These are phyloP conservation scores for Aphodius sticticus DNA, from an alignment of 2,888 invertebrate species.

Conservation along the genomic window DNA sequence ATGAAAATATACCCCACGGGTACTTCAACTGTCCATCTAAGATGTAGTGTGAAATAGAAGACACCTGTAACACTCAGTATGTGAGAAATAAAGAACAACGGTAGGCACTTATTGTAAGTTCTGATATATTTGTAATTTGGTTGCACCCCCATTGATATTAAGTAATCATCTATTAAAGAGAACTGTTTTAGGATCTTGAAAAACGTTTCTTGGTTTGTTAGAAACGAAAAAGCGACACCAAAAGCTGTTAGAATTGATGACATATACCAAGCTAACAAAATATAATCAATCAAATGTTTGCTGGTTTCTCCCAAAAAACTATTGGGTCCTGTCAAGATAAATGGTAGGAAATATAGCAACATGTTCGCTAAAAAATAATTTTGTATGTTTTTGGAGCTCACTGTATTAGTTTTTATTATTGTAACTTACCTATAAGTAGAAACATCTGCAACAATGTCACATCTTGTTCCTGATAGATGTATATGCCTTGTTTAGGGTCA, in stretches of 20 bases:
- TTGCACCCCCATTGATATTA: not conserved
- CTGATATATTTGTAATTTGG: not conserved
- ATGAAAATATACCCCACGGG: not conserved
- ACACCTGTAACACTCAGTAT: not conserved
- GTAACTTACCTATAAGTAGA: not conserved
- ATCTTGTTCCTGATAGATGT: not conserved
- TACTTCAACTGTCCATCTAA: not conserved
- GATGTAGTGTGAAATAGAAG: not conserved
- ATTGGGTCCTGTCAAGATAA: not conserved
- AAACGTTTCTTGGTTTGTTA: not conserved
- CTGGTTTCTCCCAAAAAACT: not conserved
- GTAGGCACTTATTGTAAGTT: not conserved
- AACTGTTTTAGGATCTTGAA: not conserved
- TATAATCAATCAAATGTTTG: not conserved
- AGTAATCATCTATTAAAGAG: not conserved
- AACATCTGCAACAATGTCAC: not conserved
- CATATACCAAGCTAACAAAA: not conserved
- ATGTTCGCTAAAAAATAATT: not conserved
- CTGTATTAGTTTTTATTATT: not conserved
- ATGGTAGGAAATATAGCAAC: not conserved
- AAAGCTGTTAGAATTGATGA: not conserved
- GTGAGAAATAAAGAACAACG: not conserved
- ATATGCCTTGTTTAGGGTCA: not conserved
- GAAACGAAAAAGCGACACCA: not conserved
- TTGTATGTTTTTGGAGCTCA: not conserved